Evolutionary conservation across 2,113 vertebrate species (phyloP).

Genomic region (Prolemur simus): DNA sequence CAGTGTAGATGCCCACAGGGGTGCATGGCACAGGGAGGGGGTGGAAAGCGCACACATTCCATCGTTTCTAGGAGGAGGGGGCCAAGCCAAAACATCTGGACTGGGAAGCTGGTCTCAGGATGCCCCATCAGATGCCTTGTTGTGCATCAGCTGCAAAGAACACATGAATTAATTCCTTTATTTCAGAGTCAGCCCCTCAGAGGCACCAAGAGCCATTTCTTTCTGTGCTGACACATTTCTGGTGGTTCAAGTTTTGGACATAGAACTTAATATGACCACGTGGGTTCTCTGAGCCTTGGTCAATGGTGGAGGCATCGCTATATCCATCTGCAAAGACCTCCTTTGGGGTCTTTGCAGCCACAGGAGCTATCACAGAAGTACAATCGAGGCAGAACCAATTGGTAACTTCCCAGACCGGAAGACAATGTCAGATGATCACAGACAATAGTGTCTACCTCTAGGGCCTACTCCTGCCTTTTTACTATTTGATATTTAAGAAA

Average conservation of each 20-base stretch:
- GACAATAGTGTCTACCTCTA: background rate
- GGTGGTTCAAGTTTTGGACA: background rate
- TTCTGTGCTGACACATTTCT: background rate
- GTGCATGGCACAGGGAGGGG: background rate
- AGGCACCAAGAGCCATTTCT: background rate
- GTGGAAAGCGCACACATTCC: too few relatives aligned
- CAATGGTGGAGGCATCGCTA: rapidly evolving
- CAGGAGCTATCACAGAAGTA: background rate
- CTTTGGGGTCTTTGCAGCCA: background rate
- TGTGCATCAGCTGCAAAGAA: background rate
- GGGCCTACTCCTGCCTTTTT: background rate
- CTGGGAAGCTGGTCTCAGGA: background rate
- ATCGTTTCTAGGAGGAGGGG: background rate
- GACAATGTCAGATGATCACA: background rate
- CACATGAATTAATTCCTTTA: background rate
- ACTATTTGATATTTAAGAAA: conserved; percentile 8
- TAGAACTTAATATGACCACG: background rate
- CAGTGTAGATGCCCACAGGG: background rate
- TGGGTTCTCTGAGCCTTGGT: background rate
- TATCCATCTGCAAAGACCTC: background rate
- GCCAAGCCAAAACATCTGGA: background rate
- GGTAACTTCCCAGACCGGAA: background rate
- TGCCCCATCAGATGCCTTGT: background rate
- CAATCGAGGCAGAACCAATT: background rate
- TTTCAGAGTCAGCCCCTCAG: background rate